Base-by-base conservation (phyloP, 2,797 vertebrate species). In the Hyperoplus lanceolatus region DNA sequence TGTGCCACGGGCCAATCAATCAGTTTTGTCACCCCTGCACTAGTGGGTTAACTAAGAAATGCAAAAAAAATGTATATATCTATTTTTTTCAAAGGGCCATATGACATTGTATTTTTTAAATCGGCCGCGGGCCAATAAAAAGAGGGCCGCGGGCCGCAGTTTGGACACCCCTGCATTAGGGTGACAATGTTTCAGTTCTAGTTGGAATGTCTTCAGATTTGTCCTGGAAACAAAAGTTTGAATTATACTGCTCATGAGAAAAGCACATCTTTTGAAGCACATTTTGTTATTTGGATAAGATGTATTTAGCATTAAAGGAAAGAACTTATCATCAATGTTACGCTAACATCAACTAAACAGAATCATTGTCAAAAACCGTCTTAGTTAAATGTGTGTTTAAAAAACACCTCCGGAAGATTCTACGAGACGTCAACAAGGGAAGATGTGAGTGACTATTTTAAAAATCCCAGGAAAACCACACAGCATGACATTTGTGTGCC, bases 401-500 rank as follows among this genome's bases (percentile, higher is more conserved):
- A 55, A 49, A 36, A 61, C 21, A 62, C 15, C 21, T 79, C 10
- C 4, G 18, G 43, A 0, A 5, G 36, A 49, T 21, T 36, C n/a
- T 14, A 64, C 2, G 6, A 11, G 29, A 38, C 14, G 0, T 62
- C 21, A 16, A n/a, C 15, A 45, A 51, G 43, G 49, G 18, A 14
- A 73, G 13, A 0, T 14, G 9, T 21, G 43, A 38, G 15, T 10
- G 2, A 67, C n/a, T 71, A 8, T 4, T n/a, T 45, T 29, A 38
- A 51, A 62, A 38, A 49, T 73, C 38, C 10, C 13, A 16, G 54
- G 18, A 57, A 14, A 41, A 71, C 21, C 58, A 57, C 46, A 67
- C 36, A 38, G 39, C 13, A 8, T 55, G n/a, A 12, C 15, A 55
- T 55, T 55, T 41, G 49, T 21, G 12, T 11, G 12, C 50, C 16